Base-by-base conservation (phyloP, 2,888 invertebrate genomes). In the Agrochola lychnidis region DNA sequence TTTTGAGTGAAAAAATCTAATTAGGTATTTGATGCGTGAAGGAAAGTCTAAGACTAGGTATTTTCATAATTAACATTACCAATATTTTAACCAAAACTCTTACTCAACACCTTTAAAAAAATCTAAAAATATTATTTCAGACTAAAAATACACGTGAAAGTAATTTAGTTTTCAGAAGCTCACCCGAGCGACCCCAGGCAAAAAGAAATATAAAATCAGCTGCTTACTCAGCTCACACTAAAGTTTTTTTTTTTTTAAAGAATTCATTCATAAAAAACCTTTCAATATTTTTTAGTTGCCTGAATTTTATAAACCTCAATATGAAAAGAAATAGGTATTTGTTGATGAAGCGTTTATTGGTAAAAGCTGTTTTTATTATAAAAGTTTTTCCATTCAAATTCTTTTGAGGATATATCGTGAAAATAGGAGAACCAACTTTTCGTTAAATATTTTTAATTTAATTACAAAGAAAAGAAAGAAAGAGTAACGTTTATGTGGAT, bases 221-320 rank as follows among this genome's bases (percentile, higher is more conserved):
- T 45, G 14, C 19, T 36, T 51, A 67, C 76, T 81, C 66, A 70
- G 48, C 48, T 66, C 45, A 16, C 16, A 62, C 30, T 45, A 57
- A 9, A 48, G 14, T 19, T 42, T 4, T 25, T 25, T 81, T 48
- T 19, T 61, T 51, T 51, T 19, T 25, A 57, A 76, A 56, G 19
- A 56, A 66, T 53, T 30, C 30, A 45, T 73, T 73, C 16, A 68
- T 30, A 42, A 79, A 73, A 48, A 70, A 51, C 42, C 25, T 64
- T 70, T 42, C 14, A 63, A 42, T 42, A 36, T 68, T 62, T 78
- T 79, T 68, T 19, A 25, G 25, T 68, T 67, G 48, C 40, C 19
- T 42, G 19, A 66, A 53, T 70, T 51, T 56, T 30, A 48, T n/a
- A 36, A 53, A 73, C 16, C 5, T 73, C 42, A 30, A 56, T 40